Evolutionary conservation across 2,888 invertebrate species (phyloP), one percentile per base, ranked within the genome.

Genomic region (Drosophila diplacantha): DNA sequence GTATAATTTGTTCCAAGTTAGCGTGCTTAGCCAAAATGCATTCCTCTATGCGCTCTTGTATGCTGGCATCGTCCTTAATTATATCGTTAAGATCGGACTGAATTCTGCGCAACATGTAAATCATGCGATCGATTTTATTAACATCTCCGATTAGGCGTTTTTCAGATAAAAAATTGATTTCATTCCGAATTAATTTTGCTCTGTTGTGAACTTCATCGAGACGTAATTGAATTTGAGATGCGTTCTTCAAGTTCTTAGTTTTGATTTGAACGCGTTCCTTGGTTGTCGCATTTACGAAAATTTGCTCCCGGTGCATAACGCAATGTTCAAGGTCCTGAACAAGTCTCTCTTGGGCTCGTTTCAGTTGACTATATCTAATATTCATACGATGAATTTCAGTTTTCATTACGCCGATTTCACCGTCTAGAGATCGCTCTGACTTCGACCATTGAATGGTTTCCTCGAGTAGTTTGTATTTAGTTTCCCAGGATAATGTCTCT

Each of bases 371-470:
- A 43, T 81, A 82, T 3, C 88, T 83, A 38, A 95, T 94, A 88
- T 93, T 92, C 95, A 95, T 95, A 73, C 93, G 91, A 77, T 95
- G 95, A 81, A 96, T 95, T 89, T 96, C 95, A 37, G 90, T 90
- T 83, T 91, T 93, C 95, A 95, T 95, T 32, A 90, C 90, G 0
- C 92, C 92, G 20, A 95, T 91, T 85, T 95, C 95, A 3, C 95
- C 93, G 6, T 90, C 91, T 3, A 90, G 88, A 0, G 91, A 90
- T 58, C 91, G 90, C 57, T 94, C 94, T 34, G 91, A 90, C 54
- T 91, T 91, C 49, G 94, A 91, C 80, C 90, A 92, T 73, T 91
- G 91, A 78, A 93, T 92, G 0, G 93, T 91, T 83, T 95, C 94
- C 22, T 91, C 91, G 3, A 93, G 93, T 77, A 95, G 86, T 74